These are phyloP conservation scores for Denticeps clupeoides DNA, from an alignment of 2,797 vertebrate species.

Conservation along the genomic window DNA sequence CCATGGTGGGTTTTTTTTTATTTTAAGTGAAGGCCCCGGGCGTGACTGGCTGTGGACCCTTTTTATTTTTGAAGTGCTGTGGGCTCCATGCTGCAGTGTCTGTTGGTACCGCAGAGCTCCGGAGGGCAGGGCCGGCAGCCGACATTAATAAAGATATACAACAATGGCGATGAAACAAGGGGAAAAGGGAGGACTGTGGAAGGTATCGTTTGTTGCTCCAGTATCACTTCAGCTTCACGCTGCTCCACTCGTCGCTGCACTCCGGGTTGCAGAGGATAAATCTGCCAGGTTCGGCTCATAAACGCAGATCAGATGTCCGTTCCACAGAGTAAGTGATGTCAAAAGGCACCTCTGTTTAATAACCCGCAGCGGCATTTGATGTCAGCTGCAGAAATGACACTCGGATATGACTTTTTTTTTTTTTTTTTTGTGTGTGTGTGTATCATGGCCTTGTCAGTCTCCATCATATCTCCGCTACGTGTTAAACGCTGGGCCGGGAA, in stretches of 20 bases:
- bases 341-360: conserved; percentile 43
- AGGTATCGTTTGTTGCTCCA: too few species aligned
- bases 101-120: not conserved
- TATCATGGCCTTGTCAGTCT: not conserved
- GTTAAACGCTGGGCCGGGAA: too few species aligned
- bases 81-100: conserved; percentile 13
- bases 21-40: too few species aligned
- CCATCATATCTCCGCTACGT: too few species aligned
- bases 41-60: not conserved
- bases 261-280: conserved; percentile 25
- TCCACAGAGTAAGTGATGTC: conserved; percentile 44
- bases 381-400: conserved; percentile 44
- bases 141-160: conserved; percentile 52
- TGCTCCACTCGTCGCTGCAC: not conserved
- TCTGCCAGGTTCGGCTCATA: conserved; percentile 33
- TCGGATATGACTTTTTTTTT: conserved; percentile 9
- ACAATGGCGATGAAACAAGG: conserved; percentile 23
- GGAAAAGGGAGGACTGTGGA: conserved; percentile 22
- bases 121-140: conserved; percentile 12
- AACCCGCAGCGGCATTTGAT: conserved; percentile 37
- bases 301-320: conserved; percentile 45
- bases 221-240: not conserved
- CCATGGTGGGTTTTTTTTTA: too few species aligned
- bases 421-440: too few species aligned
- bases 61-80: conserved; percentile 39